Conservation (phyloP, 2,797 vertebrate species). For the Pterois miles region DNA sequence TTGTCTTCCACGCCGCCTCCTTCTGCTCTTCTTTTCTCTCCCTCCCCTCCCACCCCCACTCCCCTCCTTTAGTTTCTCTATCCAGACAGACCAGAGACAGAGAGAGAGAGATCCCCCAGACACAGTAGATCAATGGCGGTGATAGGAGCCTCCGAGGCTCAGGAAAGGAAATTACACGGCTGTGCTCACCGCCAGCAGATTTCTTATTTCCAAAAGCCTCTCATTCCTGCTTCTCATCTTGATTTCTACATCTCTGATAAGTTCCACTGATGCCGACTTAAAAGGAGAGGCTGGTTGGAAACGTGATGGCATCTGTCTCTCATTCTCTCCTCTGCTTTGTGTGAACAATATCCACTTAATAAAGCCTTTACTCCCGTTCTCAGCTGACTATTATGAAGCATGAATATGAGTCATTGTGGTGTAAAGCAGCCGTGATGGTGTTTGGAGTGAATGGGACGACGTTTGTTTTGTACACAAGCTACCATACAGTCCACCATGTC, state of each 20-base stretch:
- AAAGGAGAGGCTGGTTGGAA: conserved; percentile 51
- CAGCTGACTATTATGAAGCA: conserved; percentile 12
- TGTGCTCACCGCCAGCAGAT: conserved; percentile 48
- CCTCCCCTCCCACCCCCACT: conserved; percentile 1
- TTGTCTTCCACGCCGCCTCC: not conserved
- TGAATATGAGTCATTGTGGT: conserved; percentile 5
- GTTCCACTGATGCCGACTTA: conserved; percentile 54
- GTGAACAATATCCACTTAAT: conserved; percentile 52
- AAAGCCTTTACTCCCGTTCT: conserved; percentile 30
- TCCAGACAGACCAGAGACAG: conserved; percentile 67
- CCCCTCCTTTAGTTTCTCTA: conserved; percentile 56
- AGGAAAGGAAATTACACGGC: conserved; percentile 76
- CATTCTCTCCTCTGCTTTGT: conserved; percentile 36
- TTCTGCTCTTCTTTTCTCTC: not conserved
- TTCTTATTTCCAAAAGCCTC: conserved; percentile 60
- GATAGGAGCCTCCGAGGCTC: conserved; percentile 70
- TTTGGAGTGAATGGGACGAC: not conserved
- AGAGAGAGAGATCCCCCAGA: conserved; percentile 51
- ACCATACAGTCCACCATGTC: conserved; percentile 12
- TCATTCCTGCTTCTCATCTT: conserved; percentile 60
- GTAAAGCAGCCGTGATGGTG: not conserved
- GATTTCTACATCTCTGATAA: conserved; percentile 70
- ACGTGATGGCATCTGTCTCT: conserved; percentile 20
- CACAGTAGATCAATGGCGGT: conserved; percentile 69
- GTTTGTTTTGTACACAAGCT: conserved; percentile 17